phyloP scores from a whole-genome alignment of 2,113 vertebrate species.

The Neodon shergylaensis region DNA sequence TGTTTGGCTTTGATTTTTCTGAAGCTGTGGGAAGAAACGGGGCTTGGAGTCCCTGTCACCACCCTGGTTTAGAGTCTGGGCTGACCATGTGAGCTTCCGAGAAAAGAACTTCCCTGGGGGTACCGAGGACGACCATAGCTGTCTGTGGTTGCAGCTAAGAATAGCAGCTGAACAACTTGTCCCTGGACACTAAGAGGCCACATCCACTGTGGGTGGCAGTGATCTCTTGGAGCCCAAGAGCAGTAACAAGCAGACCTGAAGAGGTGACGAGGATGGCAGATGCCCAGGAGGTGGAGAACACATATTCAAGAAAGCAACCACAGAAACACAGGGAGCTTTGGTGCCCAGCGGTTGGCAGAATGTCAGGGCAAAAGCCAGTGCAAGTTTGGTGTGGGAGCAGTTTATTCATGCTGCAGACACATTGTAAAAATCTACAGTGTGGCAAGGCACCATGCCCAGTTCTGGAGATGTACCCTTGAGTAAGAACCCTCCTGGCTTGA shows the following conservation, averaged over 20 bases:
- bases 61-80: neutral
- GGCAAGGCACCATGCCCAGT: neutral
- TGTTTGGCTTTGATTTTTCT: neutral
- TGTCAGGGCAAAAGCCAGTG: neutral
- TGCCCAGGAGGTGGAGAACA: neutral
- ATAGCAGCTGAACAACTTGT: neutral
- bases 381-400: neutral
- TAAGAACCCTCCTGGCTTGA: neutral
- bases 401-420: neutral
- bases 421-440: rapidly evolving
- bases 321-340: neutral
- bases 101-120: rapidly evolving
- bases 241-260: neutral
- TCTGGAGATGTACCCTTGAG: rapidly evolving
- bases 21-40: neutral
- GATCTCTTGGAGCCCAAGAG: neutral
- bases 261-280: neutral
- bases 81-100: neutral
- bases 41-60: neutral
- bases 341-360: neutral
- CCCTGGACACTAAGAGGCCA: neutral
- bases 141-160: neutral
- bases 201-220: neutral
- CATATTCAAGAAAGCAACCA: neutral
- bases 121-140: rapidly evolving